phyloP scores from a whole-genome alignment of 1,140 invertebrate genomes.

The Trialeurodes vaporariorum region DNA sequence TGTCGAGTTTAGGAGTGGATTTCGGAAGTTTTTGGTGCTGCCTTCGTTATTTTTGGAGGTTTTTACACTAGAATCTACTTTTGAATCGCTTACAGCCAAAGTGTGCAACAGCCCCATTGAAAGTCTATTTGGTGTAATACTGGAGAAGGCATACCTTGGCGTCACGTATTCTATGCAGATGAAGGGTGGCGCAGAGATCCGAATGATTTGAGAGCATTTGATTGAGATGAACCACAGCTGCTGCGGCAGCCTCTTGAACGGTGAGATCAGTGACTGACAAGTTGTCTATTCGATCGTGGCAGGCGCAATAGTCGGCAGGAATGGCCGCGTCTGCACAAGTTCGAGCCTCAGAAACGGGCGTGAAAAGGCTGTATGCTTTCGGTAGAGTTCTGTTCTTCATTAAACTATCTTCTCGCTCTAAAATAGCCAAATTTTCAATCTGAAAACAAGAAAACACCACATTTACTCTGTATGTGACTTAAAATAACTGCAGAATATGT shows the following conservation, averaged over 20 bases:
- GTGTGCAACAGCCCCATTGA: no score
- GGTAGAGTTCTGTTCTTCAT: not conserved
- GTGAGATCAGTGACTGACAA: not conserved
- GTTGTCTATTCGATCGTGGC: conserved; percentile 20
- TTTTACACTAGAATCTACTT: no score
- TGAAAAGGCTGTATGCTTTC: conserved; percentile 16
- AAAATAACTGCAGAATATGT: no score
- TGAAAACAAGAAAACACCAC: no score
- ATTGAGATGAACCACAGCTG: not conserved
- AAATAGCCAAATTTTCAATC: not conserved
- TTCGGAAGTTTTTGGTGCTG: no score
- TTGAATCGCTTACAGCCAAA: no score
- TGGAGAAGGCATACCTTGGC: not conserved
- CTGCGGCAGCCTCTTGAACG: not conserved
- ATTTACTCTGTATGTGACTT: no score
- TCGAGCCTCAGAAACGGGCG: conserved; percentile 30
- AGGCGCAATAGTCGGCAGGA: conserved; percentile 39
- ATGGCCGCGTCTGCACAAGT: conserved; percentile 39
- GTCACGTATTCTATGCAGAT: not conserved
- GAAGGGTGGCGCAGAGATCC: not conserved
- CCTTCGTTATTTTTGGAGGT: no score
- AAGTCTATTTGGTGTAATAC: no score
- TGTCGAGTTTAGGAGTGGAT: no score
- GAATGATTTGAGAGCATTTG: not conserved
- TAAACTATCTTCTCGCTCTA: not conserved